These are phyloP conservation scores for Lissonota sp. DNA, from an alignment of 2,888 invertebrate genomes.

Conservation along the genomic window DNA sequence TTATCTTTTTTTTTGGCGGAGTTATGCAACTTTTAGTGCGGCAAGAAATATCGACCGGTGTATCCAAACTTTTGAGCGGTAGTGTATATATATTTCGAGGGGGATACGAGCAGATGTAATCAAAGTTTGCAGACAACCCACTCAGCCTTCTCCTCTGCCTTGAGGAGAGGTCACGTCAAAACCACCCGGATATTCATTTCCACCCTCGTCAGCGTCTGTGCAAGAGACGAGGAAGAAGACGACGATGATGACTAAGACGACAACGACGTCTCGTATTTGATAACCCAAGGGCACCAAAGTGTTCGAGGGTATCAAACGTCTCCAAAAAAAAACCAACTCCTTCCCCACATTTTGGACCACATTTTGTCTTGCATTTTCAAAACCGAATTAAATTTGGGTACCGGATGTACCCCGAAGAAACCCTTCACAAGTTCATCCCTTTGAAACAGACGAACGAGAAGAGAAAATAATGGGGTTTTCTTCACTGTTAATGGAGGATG, in stretches of 20 bases:
- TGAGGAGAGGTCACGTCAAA: constrained; percentile 69
- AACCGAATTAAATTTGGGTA: neutral
- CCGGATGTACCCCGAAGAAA: neutral
- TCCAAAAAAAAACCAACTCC: neutral
- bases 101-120: constrained; percentile 76
- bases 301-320: neutral
- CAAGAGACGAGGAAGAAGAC: constrained; percentile 28
- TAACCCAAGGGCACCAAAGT: constrained; percentile 50
- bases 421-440: no score
- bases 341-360: neutral
- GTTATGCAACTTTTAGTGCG: no score
- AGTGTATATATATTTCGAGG: constrained; percentile 62
- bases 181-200: constrained; percentile 74
- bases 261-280: constrained; percentile 54
- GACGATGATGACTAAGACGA: constrained; percentile 42
- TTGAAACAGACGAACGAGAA: constrained; percentile 1
- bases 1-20: no score
- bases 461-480: constrained; percentile 22
- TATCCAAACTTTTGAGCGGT: no score
- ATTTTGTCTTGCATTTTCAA: neutral
- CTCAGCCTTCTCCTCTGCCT: constrained; percentile 67
- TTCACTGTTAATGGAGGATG: constrained; percentile 45
- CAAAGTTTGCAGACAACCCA: constrained; percentile 80
- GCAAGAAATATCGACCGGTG: no score
- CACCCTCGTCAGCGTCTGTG: constrained; percentile 67